Evolutionary conservation across 2,888 invertebrate genomes (phyloP), one percentile per base, ranked within the genome.

Genomic region (Sussaba pulchella): DNA sequence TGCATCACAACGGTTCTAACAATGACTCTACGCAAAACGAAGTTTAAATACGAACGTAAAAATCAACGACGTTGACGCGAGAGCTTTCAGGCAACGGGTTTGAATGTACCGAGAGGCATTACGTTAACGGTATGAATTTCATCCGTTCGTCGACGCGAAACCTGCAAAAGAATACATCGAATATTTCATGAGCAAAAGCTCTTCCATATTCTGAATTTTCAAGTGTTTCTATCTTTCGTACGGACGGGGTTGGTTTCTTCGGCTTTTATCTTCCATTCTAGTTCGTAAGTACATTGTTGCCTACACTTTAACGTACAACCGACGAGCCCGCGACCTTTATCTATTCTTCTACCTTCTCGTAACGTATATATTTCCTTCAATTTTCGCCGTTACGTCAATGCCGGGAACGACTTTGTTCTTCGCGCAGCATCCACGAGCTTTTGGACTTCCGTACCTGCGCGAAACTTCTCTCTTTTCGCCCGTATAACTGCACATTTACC

Each of bases 181-280:
- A 89, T 89, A 89, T 89, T 89, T 89, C 86, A 89, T 88, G 86
- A 88, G 87, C 84, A 84, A 83, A 70, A 80, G 75, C 69, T 83
- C 47, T 76, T 78, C 75, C 77, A 78, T 84, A 84, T 81, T 83
- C 83, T 87, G 87, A 88, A 88, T 87, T n/a, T 87, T 87, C 84
- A 84, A 87, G 83, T 67, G 71, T 78, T 73, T 69, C 74, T 70
- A 41, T 50, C 21, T n/a, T 41, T 61, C 67, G 41, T 59, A 31
- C 52, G 47, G 19, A 19, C 50, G 63, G 36, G 50, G 36, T n/a
- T 66, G 41, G 36, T 70, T 66, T 45, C 52, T 66, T 43, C 57
- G 41, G 26, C 52, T 47, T 70, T 21, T 66, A 10, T 47, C 52
- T 54, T 19, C 41, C 5, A 45, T 57, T 36, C 39, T 41, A 47